A percentile compares a stretch with the other conserved stretches of the same genome.
Evolutionary conservation across 1,140 invertebrate species (phyloP).

Genomic region (Drosophila watanabei): DNA sequence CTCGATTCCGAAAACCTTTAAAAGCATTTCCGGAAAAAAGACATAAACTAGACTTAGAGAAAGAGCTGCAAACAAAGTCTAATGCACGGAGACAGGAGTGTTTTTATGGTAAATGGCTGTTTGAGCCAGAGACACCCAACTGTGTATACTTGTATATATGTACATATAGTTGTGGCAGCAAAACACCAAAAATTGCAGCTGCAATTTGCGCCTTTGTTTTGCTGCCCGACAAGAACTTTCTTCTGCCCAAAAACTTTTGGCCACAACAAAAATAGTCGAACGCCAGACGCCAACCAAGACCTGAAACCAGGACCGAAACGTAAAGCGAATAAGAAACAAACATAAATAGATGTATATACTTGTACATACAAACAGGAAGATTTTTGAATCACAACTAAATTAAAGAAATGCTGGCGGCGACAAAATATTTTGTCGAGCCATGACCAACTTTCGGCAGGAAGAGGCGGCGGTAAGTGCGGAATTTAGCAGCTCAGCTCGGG

Average conservation of each 20-base stretch:
- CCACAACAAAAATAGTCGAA: slow-evolving; percentile 56
- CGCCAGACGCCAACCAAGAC: slow-evolving; percentile 37
- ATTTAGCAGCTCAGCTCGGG: slow-evolving; percentile 50
- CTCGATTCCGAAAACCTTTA: background rate
- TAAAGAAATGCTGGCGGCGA: slow-evolving; percentile 76
- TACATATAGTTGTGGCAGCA: slow-evolving; percentile 17
- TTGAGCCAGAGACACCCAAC: slow-evolving; percentile 1
- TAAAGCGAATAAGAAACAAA: slow-evolving; percentile 27
- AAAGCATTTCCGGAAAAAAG: background rate
- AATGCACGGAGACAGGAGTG: slow-evolving; percentile 6
- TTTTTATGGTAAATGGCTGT: slow-evolving; percentile 14
- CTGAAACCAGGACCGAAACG: slow-evolving; percentile 24
- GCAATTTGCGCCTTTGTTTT: slow-evolving; percentile 81
- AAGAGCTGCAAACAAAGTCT: slow-evolving; percentile 10
- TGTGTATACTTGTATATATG: slow-evolving; percentile 6
- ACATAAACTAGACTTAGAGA: slow-evolving; percentile 6
- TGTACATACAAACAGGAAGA: slow-evolving; percentile 30
- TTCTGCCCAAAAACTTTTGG: slow-evolving; percentile 65
- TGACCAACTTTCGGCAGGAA: slow-evolving; percentile 23
- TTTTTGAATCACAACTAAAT: slow-evolving; percentile 75
- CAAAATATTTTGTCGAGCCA: slow-evolving; percentile 66
- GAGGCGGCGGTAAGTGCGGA: slow-evolving; percentile 22
- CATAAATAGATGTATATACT: slow-evolving; percentile 25
- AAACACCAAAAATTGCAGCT: slow-evolving; percentile 66
- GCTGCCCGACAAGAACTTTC: slow-evolving; percentile 65